Conservation (phyloP, 2,797 vertebrate species). For the Acanthopagrus latus region DNA sequence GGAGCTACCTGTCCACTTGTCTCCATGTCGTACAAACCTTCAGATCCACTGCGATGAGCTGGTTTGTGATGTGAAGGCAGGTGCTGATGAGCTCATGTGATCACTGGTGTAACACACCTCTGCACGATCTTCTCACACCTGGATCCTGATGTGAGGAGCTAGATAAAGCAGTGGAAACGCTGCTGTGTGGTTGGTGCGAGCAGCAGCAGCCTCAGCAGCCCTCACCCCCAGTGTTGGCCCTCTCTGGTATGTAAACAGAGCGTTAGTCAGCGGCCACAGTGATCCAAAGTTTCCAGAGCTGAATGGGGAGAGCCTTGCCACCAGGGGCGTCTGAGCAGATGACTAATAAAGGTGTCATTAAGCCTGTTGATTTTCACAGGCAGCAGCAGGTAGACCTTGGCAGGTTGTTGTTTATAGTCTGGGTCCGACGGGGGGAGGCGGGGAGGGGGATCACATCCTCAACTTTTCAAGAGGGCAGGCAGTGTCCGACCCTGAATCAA, state of each 20-base stretch:
- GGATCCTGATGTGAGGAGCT: no score
- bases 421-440: conserved; percentile 9
- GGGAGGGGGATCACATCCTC: conserved; percentile 48
- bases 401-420: conserved; percentile 73
- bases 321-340: conserved; percentile 70
- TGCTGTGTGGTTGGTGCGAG: no score
- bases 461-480: conserved; percentile 38
- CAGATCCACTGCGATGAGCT: neutral
- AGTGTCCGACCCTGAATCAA: conserved; percentile 53
- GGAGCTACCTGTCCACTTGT: no score
- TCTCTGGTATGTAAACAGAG: conserved; percentile 80
- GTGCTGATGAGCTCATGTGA: neutral
- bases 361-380: conserved; percentile 66
- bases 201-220: conserved; percentile 11
- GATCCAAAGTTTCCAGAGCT: conserved; percentile 84
- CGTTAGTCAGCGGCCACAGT: conserved; percentile 69
- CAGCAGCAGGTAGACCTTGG: conserved; percentile 71
- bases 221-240: conserved; percentile 59
- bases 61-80: neutral
- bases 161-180: no score
- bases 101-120: no score
- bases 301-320: conserved; percentile 67
- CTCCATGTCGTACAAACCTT: no score
- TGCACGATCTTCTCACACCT: no score
- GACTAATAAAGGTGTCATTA: conserved; percentile 79